Base-by-base conservation (phyloP, 2,113 vertebrate genomes). In the Addax nasomaculatus region DNA sequence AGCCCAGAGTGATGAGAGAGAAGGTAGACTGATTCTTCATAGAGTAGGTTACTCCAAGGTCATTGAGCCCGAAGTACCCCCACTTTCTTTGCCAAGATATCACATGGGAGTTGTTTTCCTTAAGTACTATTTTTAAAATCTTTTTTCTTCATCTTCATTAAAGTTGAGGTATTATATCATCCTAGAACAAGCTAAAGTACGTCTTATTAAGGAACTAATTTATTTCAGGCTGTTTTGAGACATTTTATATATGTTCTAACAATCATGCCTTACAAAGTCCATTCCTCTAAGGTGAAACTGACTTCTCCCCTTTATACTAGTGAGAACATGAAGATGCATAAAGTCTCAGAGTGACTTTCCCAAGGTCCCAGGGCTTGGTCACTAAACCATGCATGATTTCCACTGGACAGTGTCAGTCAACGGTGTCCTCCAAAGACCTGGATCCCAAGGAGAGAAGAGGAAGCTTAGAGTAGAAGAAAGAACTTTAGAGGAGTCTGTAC, bases 241-340 rank as follows among this genome's bases (percentile, higher is more conserved):
- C 5, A 49, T 19, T 85, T 80, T 51, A 49, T 47, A 12, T 33
- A 90, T 43, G 3, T 70, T 90, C 36, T 39, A 90, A 79, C 15
- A n/a, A 57, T 11, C 39, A 64, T 8, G 81, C 25, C 45, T 90
- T 95, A 85, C 17, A 33, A 93, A 94, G 47, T n/a, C 47, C 76
- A 97, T 49, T 33, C 43, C 43, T 73, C 8, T 60, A 80, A 60
- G 30, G 12, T 57, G 6, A 19, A 70, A 43, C 45, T 36, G 36
- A 30, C 89, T 91, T 92, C 39, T 84, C 51, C 19, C 10, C 5
- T 53, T 45, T 58, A 73, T 73, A 36, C 53, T 43, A 80, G 2
- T 55, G 62, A 80, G 58, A 90, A 90, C 47, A 86, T 33, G 27
- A 89, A 76, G 25, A 84, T 23, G 21, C 17, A 57, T 67, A 84